Percentiles rank a stretch among this genome's conserved stretches.
Conservation (phyloP, 2,113 vertebrate species). For the Caretta caretta region DNA sequence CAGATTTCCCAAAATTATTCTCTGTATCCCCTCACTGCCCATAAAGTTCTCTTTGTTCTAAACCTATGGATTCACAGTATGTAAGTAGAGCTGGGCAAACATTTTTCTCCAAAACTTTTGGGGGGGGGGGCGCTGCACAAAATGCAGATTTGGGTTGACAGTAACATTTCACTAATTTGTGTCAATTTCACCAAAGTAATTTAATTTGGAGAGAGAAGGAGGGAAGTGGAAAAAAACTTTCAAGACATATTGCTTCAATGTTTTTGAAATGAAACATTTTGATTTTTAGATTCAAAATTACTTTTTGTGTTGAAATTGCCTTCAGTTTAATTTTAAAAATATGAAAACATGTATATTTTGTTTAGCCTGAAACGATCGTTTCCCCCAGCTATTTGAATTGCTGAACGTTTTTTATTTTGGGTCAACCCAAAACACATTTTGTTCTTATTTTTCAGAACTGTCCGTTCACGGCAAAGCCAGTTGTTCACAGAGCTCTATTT, state of each 20-base stretch:
- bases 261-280: background rate
- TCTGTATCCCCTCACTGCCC: no score
- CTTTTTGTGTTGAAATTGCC: background rate
- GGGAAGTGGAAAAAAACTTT: no score
- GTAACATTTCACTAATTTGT: no score
- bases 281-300: background rate
- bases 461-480: background rate
- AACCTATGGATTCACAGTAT: no score
- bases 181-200: no score
- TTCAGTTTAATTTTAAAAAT: background rate
- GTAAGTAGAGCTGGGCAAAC: no score
- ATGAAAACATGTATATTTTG: background rate
- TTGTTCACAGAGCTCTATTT: background rate
- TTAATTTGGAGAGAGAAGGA: no score
- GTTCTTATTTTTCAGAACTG: background rate
- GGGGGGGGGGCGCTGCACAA: no score
- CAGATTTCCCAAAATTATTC: background rate
- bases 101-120: no score
- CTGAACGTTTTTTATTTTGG: background rate
- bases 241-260: no score
- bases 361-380: background rate
- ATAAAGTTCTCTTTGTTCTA: no score
- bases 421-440: background rate
- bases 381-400: background rate
- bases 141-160: no score